phyloP scores from a whole-genome alignment of 2,888 invertebrate genomes.

The Rhamphomyia laevipes region DNA sequence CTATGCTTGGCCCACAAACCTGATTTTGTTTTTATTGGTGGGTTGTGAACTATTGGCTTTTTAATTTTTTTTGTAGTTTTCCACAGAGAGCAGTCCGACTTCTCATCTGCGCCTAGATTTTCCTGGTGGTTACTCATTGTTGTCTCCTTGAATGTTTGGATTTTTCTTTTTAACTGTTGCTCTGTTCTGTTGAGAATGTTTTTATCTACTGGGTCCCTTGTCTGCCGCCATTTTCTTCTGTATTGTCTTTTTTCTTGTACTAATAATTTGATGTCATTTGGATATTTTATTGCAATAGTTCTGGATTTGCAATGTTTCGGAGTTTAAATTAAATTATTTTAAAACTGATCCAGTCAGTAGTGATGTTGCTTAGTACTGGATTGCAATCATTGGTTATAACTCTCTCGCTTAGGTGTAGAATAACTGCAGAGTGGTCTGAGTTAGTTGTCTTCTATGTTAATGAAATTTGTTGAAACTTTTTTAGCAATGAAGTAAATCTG shows the following conservation, averaged over 20 bases:
- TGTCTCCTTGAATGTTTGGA: not conserved
- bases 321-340: too few relatives aligned
- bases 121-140: not conserved
- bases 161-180: not conserved
- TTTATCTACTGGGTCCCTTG: not conserved
- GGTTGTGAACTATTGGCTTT: not conserved
- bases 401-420: not conserved
- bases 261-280: not conserved
- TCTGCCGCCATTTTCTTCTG: not conserved
- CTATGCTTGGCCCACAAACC: too few relatives aligned
- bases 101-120: not conserved
- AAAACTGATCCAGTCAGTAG: too few relatives aligned
- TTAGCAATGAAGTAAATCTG: not conserved
- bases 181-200: not conserved
- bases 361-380: not conserved
- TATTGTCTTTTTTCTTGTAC: not conserved
- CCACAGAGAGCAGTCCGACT: not conserved
- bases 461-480: too few relatives aligned
- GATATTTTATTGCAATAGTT: not conserved
- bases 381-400: not conserved
- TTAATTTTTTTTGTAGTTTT: too few relatives aligned
- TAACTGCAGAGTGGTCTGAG: slow-evolving; percentile 1
- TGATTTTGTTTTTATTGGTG: not conserved
- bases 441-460: not conserved
- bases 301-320: too few relatives aligned